Evolutionary conservation across 2,797 vertebrate species (phyloP), one percentile per base, ranked within the genome.

Genomic region (Coranthus polyacanthus): DNA sequence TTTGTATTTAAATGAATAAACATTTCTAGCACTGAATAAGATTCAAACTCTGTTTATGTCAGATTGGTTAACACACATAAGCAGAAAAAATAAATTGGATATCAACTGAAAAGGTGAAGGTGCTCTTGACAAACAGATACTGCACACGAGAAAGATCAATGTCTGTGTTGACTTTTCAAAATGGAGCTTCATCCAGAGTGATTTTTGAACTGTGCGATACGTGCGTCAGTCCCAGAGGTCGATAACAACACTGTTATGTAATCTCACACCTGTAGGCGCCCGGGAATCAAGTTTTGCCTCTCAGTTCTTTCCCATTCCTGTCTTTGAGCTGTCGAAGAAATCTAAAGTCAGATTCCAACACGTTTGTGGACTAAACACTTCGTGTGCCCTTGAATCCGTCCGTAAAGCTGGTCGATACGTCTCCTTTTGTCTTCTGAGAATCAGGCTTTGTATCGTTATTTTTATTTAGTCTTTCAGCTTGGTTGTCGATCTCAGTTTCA

Each of bases 1-100:
- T 72, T 57, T 56, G 51, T 20, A 29, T 64, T 68, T 68, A 37
- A 59, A 58, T 24, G 38, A 72, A 68, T 26, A 69, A 65, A 45
- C 12, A 24, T 39, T 60, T 57, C 18, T 44, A 42, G n/a, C 53
- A 20, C 39, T 64, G 54, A 53, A 74, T 79, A 37, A 50, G 29
- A 44, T 68, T 60, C 57, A 63, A 36, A 66, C 32, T 44, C 12
- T 26, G n/a, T n/a, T n/a, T 29, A 12, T 49, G 53, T 67, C 52
- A 63, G 32, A 44, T 39, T 26, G 24, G 46, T 51, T 56, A 44
- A 45, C 13, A 15, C 8, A 20, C 8, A 21, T n/a, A 18, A 29
- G 38, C 16, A 46, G 10, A 43, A 56, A 3, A 0, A 4, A 17
- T 53, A 29, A 24, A 39, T 9, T 49, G n/a, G 4, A 32, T 26